Evolutionary conservation across 2,113 vertebrate species (phyloP).

Genomic region (Enhydra lutris): DNA sequence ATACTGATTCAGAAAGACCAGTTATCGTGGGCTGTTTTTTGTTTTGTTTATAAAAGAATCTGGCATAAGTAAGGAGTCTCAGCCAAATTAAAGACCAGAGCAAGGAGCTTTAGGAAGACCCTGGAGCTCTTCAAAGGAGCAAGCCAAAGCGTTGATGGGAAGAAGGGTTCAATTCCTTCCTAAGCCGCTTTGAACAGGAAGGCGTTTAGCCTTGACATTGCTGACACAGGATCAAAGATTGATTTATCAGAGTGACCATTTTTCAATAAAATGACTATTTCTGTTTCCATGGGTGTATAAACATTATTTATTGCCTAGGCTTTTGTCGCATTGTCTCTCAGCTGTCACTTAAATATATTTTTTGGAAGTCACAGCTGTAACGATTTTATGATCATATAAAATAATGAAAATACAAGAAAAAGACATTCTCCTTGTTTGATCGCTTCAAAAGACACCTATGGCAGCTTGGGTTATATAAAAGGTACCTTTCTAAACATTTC

Average conservation of each 20-base stretch:
- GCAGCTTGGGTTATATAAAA: conserved; percentile 80
- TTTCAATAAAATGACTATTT: conserved; percentile 74
- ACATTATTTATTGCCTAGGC: conserved; percentile 74
- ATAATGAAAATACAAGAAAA: conserved; percentile 78
- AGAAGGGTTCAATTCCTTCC: conserved; percentile 4
- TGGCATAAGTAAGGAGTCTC: not conserved
- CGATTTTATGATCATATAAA: conserved; percentile 76
- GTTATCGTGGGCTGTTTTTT: not conserved
- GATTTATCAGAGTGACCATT: conserved; percentile 71
- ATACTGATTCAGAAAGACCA: not conserved
- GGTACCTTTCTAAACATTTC: conserved; percentile 79
- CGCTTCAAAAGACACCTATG: conserved; percentile 83
- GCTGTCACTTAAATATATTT: conserved; percentile 70
- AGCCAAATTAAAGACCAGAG: not conserved
- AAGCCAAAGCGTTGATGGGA: not conserved
- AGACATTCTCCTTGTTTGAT: conserved; percentile 73
- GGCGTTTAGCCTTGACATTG: conserved; percentile 49
- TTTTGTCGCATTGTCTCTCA: conserved; percentile 77
- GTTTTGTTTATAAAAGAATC: not conserved
- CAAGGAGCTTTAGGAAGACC: not conserved
- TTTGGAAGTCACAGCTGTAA: conserved; percentile 67
- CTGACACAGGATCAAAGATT: conserved; percentile 58
- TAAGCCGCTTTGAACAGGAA: not conserved
- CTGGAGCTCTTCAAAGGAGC: not conserved
- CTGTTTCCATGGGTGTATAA: conserved; percentile 64